Conservation (phyloP, 2,113 vertebrate species). For the Limanda limanda region DNA sequence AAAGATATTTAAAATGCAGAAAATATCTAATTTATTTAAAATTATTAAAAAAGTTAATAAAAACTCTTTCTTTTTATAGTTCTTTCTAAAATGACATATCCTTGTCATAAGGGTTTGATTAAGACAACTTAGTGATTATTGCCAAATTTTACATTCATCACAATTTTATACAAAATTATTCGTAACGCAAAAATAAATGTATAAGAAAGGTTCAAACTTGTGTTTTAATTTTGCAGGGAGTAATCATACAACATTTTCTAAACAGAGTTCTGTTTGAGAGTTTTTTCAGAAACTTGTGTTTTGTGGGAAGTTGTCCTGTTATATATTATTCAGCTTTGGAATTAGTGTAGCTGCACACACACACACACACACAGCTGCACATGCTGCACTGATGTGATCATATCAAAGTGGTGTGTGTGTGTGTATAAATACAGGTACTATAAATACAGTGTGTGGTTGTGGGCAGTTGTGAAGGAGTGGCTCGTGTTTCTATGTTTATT, state of each 20-base stretch:
- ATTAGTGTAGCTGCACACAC: constrained; percentile 1
- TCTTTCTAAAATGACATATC: neutral
- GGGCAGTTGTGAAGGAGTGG: constrained; percentile 37
- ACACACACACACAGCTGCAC: constrained; percentile 21
- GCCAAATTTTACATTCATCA: no score
- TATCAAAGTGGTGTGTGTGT: constrained; percentile 32
- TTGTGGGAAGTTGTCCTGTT: constrained; percentile 23
- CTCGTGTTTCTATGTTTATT: constrained; percentile 15
- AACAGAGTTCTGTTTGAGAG: neutral
- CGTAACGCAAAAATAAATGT: neutral
- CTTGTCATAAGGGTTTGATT: neutral
- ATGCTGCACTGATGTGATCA: constrained; percentile 16
- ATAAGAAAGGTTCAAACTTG: neutral
- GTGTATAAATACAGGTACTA: neutral
- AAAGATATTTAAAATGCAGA: no score
- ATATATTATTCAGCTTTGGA: constrained; percentile 21
- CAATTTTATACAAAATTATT: neutral
- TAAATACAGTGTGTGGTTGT: constrained; percentile 32
- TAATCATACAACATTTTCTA: neutral
- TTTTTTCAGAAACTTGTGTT: neutral
- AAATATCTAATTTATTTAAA: no score
- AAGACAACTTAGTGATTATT: neutral
- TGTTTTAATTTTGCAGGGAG: neutral
- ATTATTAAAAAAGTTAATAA: no score
- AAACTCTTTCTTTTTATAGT: neutral